These are phyloP conservation scores for Macrocentrus cingulum DNA, from an alignment of 1,140 invertebrate species.

Conservation along the genomic window DNA sequence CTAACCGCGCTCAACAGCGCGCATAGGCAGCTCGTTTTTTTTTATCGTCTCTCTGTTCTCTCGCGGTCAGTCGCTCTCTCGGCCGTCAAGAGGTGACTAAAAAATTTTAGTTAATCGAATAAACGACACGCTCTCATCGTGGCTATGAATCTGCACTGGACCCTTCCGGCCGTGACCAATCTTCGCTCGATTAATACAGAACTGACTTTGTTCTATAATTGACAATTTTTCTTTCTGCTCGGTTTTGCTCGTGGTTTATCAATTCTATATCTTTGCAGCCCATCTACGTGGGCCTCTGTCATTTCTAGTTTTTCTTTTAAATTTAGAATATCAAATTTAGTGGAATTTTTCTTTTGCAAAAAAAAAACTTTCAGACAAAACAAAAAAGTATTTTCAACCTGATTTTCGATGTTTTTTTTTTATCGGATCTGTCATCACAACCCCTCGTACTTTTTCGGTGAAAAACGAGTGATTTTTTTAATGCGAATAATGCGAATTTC, in stretches of 20 bases:
- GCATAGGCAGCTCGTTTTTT: too few species aligned
- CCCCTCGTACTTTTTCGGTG: too few species aligned
- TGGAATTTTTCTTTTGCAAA: not conserved
- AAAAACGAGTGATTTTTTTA: too few species aligned
- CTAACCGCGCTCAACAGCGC: too few species aligned
- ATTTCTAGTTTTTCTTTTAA: not conserved
- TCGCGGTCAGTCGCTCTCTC: slow-evolving; percentile 7
- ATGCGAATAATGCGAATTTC: too few species aligned
- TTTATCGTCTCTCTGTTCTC: not conserved
- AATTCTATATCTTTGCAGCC: not conserved
- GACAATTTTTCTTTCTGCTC: not conserved
- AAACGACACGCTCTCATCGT: slow-evolving; percentile 29
- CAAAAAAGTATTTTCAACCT: too few species aligned
- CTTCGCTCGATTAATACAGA: too few species aligned
- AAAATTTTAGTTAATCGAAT: slow-evolving; percentile 29
- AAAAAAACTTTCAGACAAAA: too few species aligned
- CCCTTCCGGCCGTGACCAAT: slow-evolving; percentile 23
- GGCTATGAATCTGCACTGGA: slow-evolving; percentile 17
- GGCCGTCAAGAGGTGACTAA: slow-evolving; percentile 9
- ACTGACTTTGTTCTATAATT: slow-evolving; percentile 11
- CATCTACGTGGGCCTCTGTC: not conserved
- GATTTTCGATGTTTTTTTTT: too few species aligned
- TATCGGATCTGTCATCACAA: too few species aligned
- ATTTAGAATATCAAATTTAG: not conserved
- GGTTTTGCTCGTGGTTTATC: not conserved